phyloP scores from a whole-genome alignment of 2,888 invertebrate genomes.

The Coleophora flavipennella region DNA sequence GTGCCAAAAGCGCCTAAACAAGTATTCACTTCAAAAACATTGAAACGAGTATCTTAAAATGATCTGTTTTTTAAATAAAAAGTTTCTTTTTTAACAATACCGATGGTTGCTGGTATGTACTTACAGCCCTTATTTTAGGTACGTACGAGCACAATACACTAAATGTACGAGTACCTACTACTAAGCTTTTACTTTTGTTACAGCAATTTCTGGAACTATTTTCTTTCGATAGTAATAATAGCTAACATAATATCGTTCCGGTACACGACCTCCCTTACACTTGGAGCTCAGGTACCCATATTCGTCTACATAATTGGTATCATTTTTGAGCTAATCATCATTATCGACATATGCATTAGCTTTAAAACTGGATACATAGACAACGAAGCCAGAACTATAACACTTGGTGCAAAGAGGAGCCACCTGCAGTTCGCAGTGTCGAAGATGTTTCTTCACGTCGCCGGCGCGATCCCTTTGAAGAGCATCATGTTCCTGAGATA shows the following conservation, averaged over 20 bases:
- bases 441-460: slow-evolving; percentile 23
- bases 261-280: slow-evolving; percentile 18
- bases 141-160: too few relatives aligned
- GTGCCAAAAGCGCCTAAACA: too few relatives aligned
- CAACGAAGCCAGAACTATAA: slow-evolving; percentile 12
- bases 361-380: slow-evolving; percentile 23
- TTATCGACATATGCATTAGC: slow-evolving; percentile 22
- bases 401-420: slow-evolving; percentile 17
- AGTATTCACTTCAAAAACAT: too few relatives aligned
- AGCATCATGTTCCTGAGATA: slow-evolving; percentile 22
- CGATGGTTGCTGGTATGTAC: too few relatives aligned
- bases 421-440: slow-evolving; percentile 22
- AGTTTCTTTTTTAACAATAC: too few relatives aligned
- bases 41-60: too few relatives aligned
- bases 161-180: too few relatives aligned
- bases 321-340: slow-evolving; percentile 16
- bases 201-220: slow-evolving; percentile 24
- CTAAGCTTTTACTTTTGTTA: slow-evolving; percentile 12
- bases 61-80: too few relatives aligned
- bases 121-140: not conserved
- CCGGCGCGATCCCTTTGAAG: slow-evolving; percentile 24
- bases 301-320: slow-evolving; percentile 15
- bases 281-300: slow-evolving; percentile 4
- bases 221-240: slow-evolving; percentile 16
- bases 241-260: slow-evolving; percentile 17